Conservation (phyloP, 2,888 invertebrate species). For the Idaea aversata region DNA sequence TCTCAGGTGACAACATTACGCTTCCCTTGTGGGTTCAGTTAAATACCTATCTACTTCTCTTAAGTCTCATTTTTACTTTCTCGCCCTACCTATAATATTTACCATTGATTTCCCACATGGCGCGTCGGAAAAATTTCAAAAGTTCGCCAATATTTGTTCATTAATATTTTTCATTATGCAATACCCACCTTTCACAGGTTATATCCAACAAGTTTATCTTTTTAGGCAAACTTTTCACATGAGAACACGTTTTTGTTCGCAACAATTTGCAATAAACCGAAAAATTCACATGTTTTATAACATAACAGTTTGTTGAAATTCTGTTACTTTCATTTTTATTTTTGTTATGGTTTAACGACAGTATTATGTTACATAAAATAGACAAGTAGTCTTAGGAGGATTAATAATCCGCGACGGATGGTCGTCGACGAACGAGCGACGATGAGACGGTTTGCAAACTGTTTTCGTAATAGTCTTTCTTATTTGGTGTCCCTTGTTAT, state of each 20-base stretch:
- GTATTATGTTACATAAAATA: conserved; percentile 7
- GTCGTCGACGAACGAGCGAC: not conserved
- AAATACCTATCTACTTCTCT: not conserved
- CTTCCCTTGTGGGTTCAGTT: not conserved
- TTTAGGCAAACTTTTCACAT: not conserved
- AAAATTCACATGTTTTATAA: not conserved
- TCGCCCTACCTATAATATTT: not conserved
- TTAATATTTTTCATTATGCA: not conserved
- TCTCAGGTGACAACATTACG: too few relatives aligned
- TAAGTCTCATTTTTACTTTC: not conserved
- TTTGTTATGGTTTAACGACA: not conserved
- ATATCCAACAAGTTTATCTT: not conserved
- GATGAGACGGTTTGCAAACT: conserved; percentile 5
- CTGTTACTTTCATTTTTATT: not conserved
- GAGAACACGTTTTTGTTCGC: not conserved
- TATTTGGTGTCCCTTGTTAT: conserved; percentile 26
- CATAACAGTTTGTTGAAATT: not conserved
- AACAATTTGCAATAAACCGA: not conserved
- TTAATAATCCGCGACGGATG: conserved; percentile 18
- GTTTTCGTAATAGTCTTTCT: conserved; percentile 15
- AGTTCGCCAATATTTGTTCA: not conserved
- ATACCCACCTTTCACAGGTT: not conserved
- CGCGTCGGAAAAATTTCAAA: not conserved
- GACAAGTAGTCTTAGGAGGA: conserved; percentile 13
- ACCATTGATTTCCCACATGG: not conserved